Evolutionary conservation across 2,113 vertebrate genomes (phyloP).

Genomic region (Chrysemys picta): DNA sequence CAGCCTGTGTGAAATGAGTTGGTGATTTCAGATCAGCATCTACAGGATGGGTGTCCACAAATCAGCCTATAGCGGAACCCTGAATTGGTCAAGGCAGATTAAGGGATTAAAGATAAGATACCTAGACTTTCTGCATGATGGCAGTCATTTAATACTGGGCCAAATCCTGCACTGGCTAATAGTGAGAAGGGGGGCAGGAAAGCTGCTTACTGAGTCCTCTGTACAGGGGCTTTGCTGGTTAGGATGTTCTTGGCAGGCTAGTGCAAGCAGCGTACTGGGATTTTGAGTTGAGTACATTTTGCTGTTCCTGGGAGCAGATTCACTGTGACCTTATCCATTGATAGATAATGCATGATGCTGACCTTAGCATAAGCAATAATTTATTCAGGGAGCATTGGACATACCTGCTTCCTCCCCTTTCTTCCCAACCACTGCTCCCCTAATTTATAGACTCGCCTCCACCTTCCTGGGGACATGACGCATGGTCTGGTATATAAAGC

Average conservation of each 20-base stretch:
- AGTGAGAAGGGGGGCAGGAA: neutral
- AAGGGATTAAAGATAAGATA: neutral
- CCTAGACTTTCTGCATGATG: neutral
- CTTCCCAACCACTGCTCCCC: neutral
- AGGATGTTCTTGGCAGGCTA: rapidly evolving
- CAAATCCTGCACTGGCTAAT: neutral
- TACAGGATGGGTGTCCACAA: neutral
- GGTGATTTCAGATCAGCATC: neutral
- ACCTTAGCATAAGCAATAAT: neutral
- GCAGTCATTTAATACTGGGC: neutral
- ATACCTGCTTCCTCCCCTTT: neutral
- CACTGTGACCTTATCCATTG: neutral
- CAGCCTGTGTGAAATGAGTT: slow-evolving; percentile 37
- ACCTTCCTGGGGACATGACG: neutral
- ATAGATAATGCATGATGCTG: neutral
- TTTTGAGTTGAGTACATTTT: neutral
- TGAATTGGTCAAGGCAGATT: neutral
- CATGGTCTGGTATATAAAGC: neutral
- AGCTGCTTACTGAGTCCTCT: neutral
- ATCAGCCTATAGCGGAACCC: neutral
- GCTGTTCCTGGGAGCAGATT: neutral
- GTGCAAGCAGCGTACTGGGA: neutral
- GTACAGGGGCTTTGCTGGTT: neutral
- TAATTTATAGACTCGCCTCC: neutral
- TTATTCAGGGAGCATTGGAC: neutral